phyloP scores from a whole-genome alignment of 1,140 invertebrate genomes.

The Anastrepha ludens region DNA sequence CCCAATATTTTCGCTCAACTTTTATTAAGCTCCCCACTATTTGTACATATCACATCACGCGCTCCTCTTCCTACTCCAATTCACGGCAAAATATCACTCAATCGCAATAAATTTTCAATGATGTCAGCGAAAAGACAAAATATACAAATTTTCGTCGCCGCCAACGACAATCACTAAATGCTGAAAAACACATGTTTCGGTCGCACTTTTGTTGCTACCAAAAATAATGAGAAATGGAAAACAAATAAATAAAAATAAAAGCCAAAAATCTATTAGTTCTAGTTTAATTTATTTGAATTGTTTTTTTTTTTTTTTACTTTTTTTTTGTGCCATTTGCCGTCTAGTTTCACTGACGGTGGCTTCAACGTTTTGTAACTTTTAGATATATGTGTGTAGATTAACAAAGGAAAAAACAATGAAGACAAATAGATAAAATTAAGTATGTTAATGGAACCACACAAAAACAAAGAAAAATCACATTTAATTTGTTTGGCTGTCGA shows the following conservation, averaged over 20 bases:
- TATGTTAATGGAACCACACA: slow-evolving; percentile 51
- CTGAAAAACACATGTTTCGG: slow-evolving; percentile 30
- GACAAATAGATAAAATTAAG: slow-evolving; percentile 51
- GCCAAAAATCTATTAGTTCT: slow-evolving; percentile 24
- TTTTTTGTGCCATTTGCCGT: neutral
- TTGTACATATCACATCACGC: too few species aligned
- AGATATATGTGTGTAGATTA: neutral
- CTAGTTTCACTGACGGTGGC: neutral
- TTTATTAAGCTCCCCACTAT: too few species aligned
- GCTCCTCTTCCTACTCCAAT: neutral
- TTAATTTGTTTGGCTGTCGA: slow-evolving; percentile 43
- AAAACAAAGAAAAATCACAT: slow-evolving; percentile 45
- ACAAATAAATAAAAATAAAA: neutral
- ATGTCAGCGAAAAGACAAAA: neutral
- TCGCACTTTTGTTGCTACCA: slow-evolving; percentile 45
- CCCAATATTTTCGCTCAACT: too few species aligned
- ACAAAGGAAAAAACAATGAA: neutral
- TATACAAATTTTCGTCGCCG: neutral
- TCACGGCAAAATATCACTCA: neutral
- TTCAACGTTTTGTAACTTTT: slow-evolving; percentile 8
- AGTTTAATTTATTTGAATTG: slow-evolving; percentile 42
- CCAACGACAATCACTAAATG: slow-evolving; percentile 25
- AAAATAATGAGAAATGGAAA: neutral
- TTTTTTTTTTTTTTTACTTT: neutral
- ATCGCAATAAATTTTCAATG: neutral